These are phyloP conservation scores for Blennius ocellaris DNA, from an alignment of 2,113 vertebrate species.

Conservation along the genomic window DNA sequence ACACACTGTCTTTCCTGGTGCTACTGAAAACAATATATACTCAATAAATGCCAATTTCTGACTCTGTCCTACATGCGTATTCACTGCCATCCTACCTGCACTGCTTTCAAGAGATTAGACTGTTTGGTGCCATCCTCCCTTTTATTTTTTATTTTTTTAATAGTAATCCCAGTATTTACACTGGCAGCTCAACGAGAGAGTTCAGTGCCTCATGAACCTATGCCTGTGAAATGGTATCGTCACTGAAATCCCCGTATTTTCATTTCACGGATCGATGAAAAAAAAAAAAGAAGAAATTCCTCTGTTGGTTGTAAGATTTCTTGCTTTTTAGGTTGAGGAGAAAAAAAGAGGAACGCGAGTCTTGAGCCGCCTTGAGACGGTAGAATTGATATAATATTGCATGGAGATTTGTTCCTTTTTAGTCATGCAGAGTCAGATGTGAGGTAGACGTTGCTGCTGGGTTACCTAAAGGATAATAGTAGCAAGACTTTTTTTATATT, in stretches of 20 bases:
- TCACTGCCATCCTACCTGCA: constrained; percentile 33
- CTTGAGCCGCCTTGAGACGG: constrained; percentile 11
- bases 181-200: constrained; percentile 43
- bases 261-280: constrained; percentile 1
- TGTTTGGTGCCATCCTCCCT: constrained; percentile 36
- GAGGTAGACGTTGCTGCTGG: constrained; percentile 7
- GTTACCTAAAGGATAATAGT: constrained; percentile 20
- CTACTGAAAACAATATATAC: constrained; percentile 64
- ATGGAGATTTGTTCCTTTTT: constrained; percentile 34
- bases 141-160: background rate
- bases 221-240: constrained; percentile 50
- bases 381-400: constrained; percentile 23
- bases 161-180: constrained; percentile 29
- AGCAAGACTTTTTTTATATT: background rate
- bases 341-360: constrained; percentile 6
- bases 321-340: constrained; percentile 30
- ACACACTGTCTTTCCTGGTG: constrained; percentile 45
- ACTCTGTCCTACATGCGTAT: constrained; percentile 20
- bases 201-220: constrained; percentile 38
- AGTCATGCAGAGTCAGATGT: constrained; percentile 8
- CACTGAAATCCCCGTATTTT: constrained; percentile 44
- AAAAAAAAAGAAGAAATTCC: too few species aligned
- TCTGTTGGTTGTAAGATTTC: constrained; percentile 13
- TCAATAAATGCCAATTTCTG: constrained; percentile 20
- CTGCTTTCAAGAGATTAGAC: constrained; percentile 38